A percentile compares a stretch with the other conserved stretches of the same genome.
Evolutionary conservation across 2,113 vertebrate genomes (phyloP).

Genomic region (Gallinago paraguaiae): DNA sequence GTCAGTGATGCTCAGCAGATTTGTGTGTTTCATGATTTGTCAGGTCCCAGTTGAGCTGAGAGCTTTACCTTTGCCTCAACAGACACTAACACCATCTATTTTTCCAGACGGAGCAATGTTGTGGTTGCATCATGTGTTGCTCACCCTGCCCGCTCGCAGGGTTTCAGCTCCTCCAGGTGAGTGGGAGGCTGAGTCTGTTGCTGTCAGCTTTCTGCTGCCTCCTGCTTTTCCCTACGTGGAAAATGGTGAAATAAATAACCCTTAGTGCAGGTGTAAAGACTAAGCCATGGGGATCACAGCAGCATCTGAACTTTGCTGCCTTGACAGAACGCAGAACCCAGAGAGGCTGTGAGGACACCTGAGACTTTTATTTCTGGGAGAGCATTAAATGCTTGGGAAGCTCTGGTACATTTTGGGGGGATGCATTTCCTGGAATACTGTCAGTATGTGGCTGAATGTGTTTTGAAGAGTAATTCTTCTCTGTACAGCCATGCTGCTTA

Average conservation of each 20-base stretch:
- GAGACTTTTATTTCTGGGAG: not conserved
- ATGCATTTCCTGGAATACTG: not conserved
- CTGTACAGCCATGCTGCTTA: not conserved
- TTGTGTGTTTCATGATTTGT: not conserved
- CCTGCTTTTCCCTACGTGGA: rapidly evolving
- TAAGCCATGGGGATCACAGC: not conserved
- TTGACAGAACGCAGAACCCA: not conserved
- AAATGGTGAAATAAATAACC: not conserved
- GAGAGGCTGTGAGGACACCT: not conserved
- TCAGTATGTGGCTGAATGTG: not conserved
- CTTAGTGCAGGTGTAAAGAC: not conserved
- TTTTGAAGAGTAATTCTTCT: not conserved
- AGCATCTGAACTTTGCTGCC: not conserved
- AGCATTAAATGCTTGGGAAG: not conserved
- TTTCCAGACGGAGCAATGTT: not conserved
- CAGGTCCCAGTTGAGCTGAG: not conserved
- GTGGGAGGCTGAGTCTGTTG: not conserved
- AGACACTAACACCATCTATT: not conserved
- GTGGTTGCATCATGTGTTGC: rapidly evolving
- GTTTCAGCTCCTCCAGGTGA: not conserved
- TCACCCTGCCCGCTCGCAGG: rapidly evolving
- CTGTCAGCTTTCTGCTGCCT: not conserved
- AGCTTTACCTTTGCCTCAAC: not conserved
- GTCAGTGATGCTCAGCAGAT: not conserved
- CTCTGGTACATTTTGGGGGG: not conserved